Evolutionary conservation across 1,140 invertebrate genomes (phyloP).

Genomic region (Ruditapes philippinarum): DNA sequence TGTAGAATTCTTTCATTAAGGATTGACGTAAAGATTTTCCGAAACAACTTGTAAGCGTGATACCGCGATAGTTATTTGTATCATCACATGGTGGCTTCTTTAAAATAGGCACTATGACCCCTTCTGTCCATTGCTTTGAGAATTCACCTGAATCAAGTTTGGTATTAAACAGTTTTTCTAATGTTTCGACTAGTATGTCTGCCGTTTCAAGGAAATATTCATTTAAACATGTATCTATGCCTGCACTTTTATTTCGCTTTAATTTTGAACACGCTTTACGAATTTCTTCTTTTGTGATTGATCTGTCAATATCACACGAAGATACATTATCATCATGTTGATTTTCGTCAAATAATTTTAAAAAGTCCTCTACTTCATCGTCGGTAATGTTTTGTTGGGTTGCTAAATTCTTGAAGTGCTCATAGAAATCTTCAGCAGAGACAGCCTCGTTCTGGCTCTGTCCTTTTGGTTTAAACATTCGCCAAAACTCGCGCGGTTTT

Average conservation of each 20-base stretch:
- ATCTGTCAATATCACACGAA: background rate
- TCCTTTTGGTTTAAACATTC: constrained; percentile 14
- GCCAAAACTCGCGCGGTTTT: constrained; percentile 2
- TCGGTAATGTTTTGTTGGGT: background rate
- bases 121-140: background rate
- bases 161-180: constrained; percentile 14
- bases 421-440: background rate
- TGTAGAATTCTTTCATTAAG: constrained; percentile 29
- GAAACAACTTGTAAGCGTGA: constrained; percentile 43
- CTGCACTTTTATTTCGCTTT: background rate
- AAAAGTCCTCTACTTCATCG: background rate
- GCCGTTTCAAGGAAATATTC: background rate
- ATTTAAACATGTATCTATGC: background rate
- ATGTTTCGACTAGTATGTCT: background rate
- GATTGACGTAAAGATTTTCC: constrained; percentile 17
- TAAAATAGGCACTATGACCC: background rate
- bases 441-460: background rate
- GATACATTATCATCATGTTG: background rate
- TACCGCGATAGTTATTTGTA: constrained; percentile 37
- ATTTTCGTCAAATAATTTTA: constrained; percentile 3
- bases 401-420: constrained; percentile 7
- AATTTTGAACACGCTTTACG: background rate
- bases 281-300: background rate
- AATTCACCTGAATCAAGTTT: constrained; percentile 12
- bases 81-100: background rate